Conservation (phyloP, 2,797 vertebrate genomes). For the Sebastes iracundus region DNA sequence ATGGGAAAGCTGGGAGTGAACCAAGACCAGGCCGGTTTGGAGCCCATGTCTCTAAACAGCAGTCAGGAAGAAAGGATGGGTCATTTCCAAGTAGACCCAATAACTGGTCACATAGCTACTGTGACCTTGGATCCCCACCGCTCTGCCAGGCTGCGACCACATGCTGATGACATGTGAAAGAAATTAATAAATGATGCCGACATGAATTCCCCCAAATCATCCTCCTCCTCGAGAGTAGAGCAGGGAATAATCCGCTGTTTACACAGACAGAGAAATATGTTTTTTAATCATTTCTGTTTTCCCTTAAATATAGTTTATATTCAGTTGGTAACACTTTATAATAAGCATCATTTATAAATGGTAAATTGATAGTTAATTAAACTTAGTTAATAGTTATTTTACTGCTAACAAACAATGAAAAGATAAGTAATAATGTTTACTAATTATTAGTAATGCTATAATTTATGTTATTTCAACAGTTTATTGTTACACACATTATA, state of each 20-base stretch:
- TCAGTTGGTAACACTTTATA: not conserved
- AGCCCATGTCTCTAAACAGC: constrained; percentile 67
- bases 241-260: constrained; percentile 43
- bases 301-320: constrained; percentile 19
- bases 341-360: no score
- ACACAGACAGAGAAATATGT: constrained; percentile 38
- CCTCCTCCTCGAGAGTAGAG: not conserved
- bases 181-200: not conserved
- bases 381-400: no score
- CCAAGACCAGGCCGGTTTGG: constrained; percentile 39
- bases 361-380: no score
- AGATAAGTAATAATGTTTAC: no score
- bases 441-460: no score
- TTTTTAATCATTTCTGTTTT: constrained; percentile 51
- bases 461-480: no score
- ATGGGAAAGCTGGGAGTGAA: constrained; percentile 70
- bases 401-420: no score
- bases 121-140: constrained; percentile 77
- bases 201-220: constrained; percentile 6
- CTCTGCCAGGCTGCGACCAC: constrained; percentile 67
- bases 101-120: constrained; percentile 78
- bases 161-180: constrained; percentile 83
- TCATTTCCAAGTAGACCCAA: constrained; percentile 81
- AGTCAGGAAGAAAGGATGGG: constrained; percentile 64
- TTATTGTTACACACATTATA: no score